Evolutionary conservation across 1,140 invertebrate genomes (phyloP).

Genomic region (Papilio helenus): DNA sequence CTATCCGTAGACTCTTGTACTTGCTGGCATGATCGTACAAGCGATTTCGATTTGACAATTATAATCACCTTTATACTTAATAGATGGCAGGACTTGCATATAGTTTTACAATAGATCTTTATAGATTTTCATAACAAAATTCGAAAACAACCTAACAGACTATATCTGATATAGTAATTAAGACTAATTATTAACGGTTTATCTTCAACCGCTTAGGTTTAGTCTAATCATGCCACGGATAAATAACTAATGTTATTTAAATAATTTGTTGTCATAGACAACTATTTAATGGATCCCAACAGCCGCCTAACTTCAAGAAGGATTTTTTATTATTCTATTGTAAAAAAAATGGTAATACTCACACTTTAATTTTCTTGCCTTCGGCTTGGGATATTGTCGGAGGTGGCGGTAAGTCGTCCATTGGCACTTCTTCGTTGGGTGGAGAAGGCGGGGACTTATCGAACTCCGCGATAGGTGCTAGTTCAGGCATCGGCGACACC

Average conservation of each 20-base stretch:
- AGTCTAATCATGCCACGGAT: too few relatives aligned
- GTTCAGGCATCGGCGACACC: constrained; percentile 85
- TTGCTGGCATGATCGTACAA: background rate
- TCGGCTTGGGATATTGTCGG: constrained; percentile 83
- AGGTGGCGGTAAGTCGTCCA: constrained; percentile 85
- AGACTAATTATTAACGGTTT: background rate
- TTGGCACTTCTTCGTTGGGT: constrained; percentile 84
- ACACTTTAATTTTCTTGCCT: constrained; percentile 82
- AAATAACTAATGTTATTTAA: background rate
- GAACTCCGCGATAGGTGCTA: constrained; percentile 86
- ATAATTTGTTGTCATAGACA: background rate
- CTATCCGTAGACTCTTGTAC: constrained; percentile 16
- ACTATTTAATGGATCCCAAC: too few relatives aligned
- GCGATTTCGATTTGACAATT: background rate
- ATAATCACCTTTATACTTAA: background rate
- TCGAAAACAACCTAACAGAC: background rate
- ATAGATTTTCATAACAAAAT: background rate
- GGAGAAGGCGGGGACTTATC: constrained; percentile 86
- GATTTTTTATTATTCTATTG: background rate
- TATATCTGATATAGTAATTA: constrained; percentile 3
- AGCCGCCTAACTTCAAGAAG: too few relatives aligned
- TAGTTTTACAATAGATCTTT: background rate
- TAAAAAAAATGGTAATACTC: constrained; percentile 51
- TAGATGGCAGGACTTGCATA: constrained; percentile 31
- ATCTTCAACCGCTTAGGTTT: background rate